Evolutionary conservation across 1,140 invertebrate genomes (phyloP), one percentile per base, ranked within the genome.

Genomic region (Andrena cerasifolii): DNA sequence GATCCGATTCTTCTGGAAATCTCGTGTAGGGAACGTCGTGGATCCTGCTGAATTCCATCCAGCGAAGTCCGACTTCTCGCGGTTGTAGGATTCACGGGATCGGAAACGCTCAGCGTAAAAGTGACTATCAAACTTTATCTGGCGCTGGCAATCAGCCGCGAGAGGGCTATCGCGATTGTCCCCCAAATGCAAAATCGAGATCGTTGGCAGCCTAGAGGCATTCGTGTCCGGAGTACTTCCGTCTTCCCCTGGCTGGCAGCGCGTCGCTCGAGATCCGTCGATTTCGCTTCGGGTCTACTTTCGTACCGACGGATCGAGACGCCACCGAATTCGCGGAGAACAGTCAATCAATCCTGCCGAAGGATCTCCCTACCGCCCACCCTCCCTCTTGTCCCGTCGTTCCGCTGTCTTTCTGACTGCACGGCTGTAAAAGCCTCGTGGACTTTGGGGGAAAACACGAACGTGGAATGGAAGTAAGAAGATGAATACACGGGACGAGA

Each of bases 201-300:
- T 86, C 82, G 77, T 84, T 68, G 26, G 78, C 72, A 84, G 82
- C 74, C 76, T 72, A n/a, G 33, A 86, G 87, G 88, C 85, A 89
- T 88, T 79, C 86, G 83, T 77, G 85, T 75, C 80, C 80, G 87
- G 88, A 91, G 86, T 89, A 83, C 85, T 90, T 91, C 88, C 89
- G 86, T 54, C 51, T 53, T 24, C 62, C n/a, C n/a, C 21, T 62
- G 18, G 67, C 10, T 24, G 31, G 16, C 26, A n/a, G 83, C 86
- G 85, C 79, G 63, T 82, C 71, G 45, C 33, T 61, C 33, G 66
- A 40, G 21, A 73, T 51, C 47, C 31, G 54, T 66, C 54, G 59
- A 66, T 73, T 31, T 53, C 36, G 63, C 53, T 70, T 24, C 54
- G 24, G 31, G 33, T 47, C 49, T 14, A 12, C 24, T 24, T 26